Percentiles rank a stretch among this genome's conserved stretches.
Conservation (phyloP, 2,888 invertebrate genomes). For the Latrodectus elegans region DNA sequence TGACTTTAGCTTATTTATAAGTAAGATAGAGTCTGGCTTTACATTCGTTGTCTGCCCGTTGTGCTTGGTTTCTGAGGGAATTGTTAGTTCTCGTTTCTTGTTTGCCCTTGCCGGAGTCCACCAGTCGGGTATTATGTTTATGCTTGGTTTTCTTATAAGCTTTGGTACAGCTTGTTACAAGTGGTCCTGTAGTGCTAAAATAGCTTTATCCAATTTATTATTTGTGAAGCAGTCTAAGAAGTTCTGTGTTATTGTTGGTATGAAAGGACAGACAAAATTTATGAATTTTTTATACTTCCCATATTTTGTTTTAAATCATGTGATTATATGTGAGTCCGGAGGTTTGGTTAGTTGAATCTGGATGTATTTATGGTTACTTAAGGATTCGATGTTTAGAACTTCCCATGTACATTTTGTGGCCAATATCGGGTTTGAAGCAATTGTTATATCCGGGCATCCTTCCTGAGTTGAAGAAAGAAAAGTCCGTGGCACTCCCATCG, state of each 20-base stretch:
- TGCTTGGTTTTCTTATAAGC: neutral
- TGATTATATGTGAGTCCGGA: neutral
- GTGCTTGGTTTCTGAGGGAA: no score
- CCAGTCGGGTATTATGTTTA: neutral
- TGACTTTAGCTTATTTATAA: no score
- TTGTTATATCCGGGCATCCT: no score
- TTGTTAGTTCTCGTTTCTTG: no score
- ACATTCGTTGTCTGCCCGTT: no score
- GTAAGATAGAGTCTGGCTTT: no score
- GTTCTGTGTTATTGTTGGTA: neutral
- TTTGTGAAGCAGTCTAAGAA: neutral
- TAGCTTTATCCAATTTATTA: neutral
- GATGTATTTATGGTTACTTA: neutral
- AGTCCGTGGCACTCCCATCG: no score
- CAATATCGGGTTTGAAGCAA: no score
- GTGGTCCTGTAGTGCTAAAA: neutral
- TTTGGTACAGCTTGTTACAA: neutral
- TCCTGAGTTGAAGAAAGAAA: no score
- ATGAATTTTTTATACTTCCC: neutral
- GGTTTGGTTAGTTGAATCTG: neutral
- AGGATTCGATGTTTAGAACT: neutral
- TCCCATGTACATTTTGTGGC: neutral
- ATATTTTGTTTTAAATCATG: neutral
- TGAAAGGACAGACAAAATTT: neutral
- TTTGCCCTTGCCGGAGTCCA: neutral